A percentile compares a stretch with the other conserved stretches of the same genome.
phyloP scores from a whole-genome alignment of 1,140 invertebrate genomes.

The Aphidius ervi region DNA sequence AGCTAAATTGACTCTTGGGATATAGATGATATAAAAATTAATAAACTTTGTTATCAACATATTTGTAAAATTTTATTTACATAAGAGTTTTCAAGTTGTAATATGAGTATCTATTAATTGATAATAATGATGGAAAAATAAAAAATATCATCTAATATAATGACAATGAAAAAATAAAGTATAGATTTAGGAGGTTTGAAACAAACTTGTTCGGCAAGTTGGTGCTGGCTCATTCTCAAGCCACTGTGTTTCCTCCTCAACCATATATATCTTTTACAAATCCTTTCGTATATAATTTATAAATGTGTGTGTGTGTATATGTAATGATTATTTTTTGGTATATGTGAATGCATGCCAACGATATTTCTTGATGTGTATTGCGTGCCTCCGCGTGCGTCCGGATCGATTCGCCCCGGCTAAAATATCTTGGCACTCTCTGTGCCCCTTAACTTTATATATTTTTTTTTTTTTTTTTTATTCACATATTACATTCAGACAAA shows the following conservation, averaged over 20 bases:
- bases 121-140: too few relatives aligned
- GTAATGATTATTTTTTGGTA: neutral
- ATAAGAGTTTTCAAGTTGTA: too few relatives aligned
- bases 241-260: too few relatives aligned
- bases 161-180: too few relatives aligned
- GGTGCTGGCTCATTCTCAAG: neutral
- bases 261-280: neutral
- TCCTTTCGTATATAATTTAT: neutral
- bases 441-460: neutral
- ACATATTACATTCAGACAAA: neutral
- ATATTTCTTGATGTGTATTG: conserved; percentile 7
- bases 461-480: neutral
- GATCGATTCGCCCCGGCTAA: conserved; percentile 12
- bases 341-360: conserved; percentile 6
- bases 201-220: conserved; percentile 7
- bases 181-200: neutral
- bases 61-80: too few relatives aligned
- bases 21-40: too few relatives aligned
- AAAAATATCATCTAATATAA: too few relatives aligned
- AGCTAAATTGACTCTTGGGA: too few relatives aligned
- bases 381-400: conserved; percentile 22
- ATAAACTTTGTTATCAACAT: too few relatives aligned
- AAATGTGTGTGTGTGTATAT: conserved; percentile 1
- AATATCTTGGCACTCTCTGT: conserved; percentile 4
- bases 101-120: too few relatives aligned